A percentile compares a stretch with the other conserved stretches of the same genome.
Conservation (phyloP, 1,140 invertebrate species). For the Heliconius melpomene region DNA sequence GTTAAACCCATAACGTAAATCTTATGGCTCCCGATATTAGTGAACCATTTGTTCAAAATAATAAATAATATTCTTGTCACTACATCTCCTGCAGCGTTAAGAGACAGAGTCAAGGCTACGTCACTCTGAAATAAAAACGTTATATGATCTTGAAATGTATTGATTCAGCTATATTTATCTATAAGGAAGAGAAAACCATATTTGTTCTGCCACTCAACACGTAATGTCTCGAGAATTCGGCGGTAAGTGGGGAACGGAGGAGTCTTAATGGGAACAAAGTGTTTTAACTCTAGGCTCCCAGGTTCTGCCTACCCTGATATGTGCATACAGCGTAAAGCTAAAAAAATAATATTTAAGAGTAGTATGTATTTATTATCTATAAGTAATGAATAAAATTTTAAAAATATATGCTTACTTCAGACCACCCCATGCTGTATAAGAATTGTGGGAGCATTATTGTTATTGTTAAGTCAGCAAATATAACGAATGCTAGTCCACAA, state of each 20-base stretch:
- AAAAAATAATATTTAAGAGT: not conserved
- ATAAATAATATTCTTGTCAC: slow-evolving; percentile 51
- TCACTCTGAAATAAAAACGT: slow-evolving; percentile 35
- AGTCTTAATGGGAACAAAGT: no score
- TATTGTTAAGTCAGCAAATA: slow-evolving; percentile 81
- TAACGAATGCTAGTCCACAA: slow-evolving; percentile 73
- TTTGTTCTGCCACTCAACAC: no score
- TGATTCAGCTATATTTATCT: no score
- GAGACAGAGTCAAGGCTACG: slow-evolving; percentile 48
- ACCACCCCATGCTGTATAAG: slow-evolving; percentile 51
- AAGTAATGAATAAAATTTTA: no score
- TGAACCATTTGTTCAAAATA: slow-evolving; percentile 49
- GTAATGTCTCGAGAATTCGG: no score
- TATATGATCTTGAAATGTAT: no score
- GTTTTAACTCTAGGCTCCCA: no score
- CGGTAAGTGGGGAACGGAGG: no score
- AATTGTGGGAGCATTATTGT: slow-evolving; percentile 54
- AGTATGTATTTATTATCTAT: no score
- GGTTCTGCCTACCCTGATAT: no score
- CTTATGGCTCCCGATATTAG: slow-evolving; percentile 54
- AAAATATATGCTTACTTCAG: slow-evolving; percentile 44
- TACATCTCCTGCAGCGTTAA: slow-evolving; percentile 57
- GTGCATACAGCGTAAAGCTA: not conserved
- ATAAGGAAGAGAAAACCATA: no score
- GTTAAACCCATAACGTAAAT: slow-evolving; percentile 48